These are phyloP conservation scores for Drosophila nigrodunni DNA, from an alignment of 1,140 invertebrate genomes.

Conservation along the genomic window DNA sequence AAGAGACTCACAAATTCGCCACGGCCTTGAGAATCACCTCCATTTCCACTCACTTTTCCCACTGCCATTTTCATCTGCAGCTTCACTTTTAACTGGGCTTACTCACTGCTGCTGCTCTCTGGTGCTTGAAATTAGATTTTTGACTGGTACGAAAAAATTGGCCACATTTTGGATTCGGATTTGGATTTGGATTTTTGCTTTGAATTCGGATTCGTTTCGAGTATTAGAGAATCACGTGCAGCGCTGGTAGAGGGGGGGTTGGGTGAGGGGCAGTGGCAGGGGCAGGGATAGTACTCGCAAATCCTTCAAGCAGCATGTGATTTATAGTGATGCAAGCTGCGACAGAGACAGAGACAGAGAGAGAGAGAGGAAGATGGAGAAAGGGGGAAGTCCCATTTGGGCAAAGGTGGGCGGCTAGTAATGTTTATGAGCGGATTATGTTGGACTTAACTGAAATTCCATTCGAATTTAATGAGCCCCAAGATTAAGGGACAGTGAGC, in stretches of 20 bases:
- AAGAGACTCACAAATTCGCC: slow-evolving; percentile 12
- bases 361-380: too few species aligned
- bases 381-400: slow-evolving; percentile 8
- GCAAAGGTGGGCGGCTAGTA: slow-evolving; percentile 25
- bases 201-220: slow-evolving; percentile 37
- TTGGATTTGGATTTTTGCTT: background rate
- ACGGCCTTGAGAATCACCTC: slow-evolving; percentile 20
- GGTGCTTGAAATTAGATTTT: slow-evolving; percentile 70
- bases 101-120: slow-evolving; percentile 39
- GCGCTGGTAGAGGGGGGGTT: too few species aligned
- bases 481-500: slow-evolving; percentile 15
- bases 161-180: slow-evolving; percentile 3
- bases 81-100: slow-evolving; percentile 5
- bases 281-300: background rate
- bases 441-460: slow-evolving; percentile 54
- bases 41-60: background rate
- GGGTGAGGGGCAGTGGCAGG: background rate
- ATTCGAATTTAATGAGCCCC: slow-evolving; percentile 59
- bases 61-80: background rate
- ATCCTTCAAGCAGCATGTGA: slow-evolving; percentile 39
- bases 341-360: too few species aligned
- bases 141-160: slow-evolving; percentile 31
- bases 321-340: slow-evolving; percentile 34
- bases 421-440: slow-evolving; percentile 67
- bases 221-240: slow-evolving; percentile 29